Percentiles rank a stretch among this genome's conserved stretches.
Conservation (phyloP, 1,140 invertebrate genomes). For the Battus philenor region DNA sequence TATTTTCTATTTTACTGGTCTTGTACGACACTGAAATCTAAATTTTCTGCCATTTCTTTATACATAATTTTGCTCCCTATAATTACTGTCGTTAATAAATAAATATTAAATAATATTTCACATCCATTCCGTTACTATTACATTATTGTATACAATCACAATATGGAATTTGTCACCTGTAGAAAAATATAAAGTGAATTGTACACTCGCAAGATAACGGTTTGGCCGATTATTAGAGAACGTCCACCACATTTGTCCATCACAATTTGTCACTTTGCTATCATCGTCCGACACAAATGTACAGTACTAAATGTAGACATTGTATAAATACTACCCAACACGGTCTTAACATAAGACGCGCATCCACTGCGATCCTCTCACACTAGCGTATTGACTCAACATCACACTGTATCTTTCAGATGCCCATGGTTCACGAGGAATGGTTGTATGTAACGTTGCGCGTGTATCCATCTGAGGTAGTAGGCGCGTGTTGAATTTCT, state of each 20-base stretch:
- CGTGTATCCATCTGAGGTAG: constrained; percentile 13
- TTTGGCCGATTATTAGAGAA: constrained; percentile 22
- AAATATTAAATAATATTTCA: constrained; percentile 48
- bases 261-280: constrained; percentile 51
- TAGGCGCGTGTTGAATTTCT: constrained; percentile 1
- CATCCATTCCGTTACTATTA: constrained; percentile 28
- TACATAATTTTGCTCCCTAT: constrained; percentile 34
- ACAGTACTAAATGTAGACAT: constrained; percentile 28
- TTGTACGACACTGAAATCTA: too few species aligned
- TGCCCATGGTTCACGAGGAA: constrained; percentile 2
- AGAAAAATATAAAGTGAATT: constrained; percentile 52
- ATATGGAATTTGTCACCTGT: constrained; percentile 40
- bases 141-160: constrained; percentile 35
- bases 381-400: background rate
- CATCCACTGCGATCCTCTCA: constrained; percentile 12
- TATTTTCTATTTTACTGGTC: too few species aligned
- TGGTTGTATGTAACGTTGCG: background rate
- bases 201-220: constrained; percentile 23
- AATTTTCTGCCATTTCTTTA: constrained; percentile 7
- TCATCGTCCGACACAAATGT: constrained; percentile 31
- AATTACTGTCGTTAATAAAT: constrained; percentile 52
- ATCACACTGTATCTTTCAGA: background rate
- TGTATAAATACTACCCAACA: constrained; percentile 32
- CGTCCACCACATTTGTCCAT: constrained; percentile 23
- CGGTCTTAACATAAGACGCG: constrained; percentile 39